Evolutionary conservation across 2,888 invertebrate species (phyloP).

Genomic region (Zootermopsis nevadensis): DNA sequence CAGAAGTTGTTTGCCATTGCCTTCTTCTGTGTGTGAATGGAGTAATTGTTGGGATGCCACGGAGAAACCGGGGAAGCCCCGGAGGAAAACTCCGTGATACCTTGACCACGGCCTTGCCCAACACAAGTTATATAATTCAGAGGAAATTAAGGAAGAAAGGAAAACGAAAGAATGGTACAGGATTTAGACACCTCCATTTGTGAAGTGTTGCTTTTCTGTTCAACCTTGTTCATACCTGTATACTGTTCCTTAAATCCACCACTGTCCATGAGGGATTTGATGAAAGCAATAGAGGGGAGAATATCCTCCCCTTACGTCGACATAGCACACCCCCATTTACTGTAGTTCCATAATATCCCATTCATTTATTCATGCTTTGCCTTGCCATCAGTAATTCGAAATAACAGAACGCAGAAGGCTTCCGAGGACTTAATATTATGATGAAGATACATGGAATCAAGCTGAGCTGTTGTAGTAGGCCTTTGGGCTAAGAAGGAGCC

Average conservation of each 20-base stretch:
- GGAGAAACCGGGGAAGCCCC: too few relatives aligned
- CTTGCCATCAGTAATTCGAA: conserved; percentile 47
- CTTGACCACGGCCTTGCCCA: too few relatives aligned
- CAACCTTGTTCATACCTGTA: too few relatives aligned
- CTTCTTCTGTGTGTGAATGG: too few relatives aligned
- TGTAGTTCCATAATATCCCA: conserved; percentile 15
- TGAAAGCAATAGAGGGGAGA: not conserved
- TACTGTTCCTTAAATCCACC: not conserved
- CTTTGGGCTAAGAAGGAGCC: not conserved
- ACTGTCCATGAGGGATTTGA: not conserved
- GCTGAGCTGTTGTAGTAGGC: not conserved
- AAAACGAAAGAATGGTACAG: too few relatives aligned
- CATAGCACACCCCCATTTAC: not conserved
- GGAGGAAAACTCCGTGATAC: too few relatives aligned
- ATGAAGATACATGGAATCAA: conserved; percentile 44
- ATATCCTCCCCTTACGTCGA: not conserved
- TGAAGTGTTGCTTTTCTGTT: too few relatives aligned
- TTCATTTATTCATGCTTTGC: conserved; percentile 48
- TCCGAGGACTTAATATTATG: conserved; percentile 32
- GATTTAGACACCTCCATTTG: too few relatives aligned
- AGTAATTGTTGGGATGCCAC: too few relatives aligned
- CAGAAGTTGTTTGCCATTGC: too few relatives aligned
- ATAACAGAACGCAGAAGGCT: conserved; percentile 37
- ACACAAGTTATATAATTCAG: too few relatives aligned
- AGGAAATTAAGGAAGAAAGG: too few relatives aligned